Base-by-base conservation (phyloP, 2,888 invertebrate species). In the Sympetrum striolatum region DNA sequence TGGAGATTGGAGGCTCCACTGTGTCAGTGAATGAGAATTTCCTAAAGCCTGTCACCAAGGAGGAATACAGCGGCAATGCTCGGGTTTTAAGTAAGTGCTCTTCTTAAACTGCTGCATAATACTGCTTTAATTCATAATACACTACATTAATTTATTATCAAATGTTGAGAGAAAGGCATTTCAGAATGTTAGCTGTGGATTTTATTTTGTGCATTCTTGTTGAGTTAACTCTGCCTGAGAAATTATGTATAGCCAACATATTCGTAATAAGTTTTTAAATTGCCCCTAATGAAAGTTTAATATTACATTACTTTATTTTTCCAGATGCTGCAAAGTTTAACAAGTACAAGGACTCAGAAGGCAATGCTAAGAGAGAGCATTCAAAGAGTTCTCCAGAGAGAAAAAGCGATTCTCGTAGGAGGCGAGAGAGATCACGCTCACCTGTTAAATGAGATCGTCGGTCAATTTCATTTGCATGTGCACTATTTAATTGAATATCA, bases 271-370 rank as follows among this genome's bases (percentile, higher is more conserved):
- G 91, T 92, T 92, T 92, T 92, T 91, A 92, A 91, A 91, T 73
- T 60, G 80, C 91, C 91, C 86, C 10, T 58, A 92, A 93, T 93
- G 92, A 92, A 92, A 92, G 92, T 93, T 91, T 92, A 92, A 92
- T 81, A 58, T 3, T 48, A 25, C 79, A 60, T 79, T 44, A 91
- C 90, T 79, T 91, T 91, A 90, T 91, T 90, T 91, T 92, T 91
- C 92, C 93, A 97, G 97, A 97, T 94, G 95, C 96, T 4, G 95
- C 95, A 58, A 96, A 96, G 92, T 97, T 95, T 93, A 96, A 97
- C 92, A 95, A 96, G 92, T 97, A 96, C 92, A 96, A 96, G 92
- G 95, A 93, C 6, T 86, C 86, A 8, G 25, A 48, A 5, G 81
- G 39, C 22, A 35, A n/a, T 58, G 0, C 8, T 6, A n/a, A 37